phyloP scores from a whole-genome alignment of 2,797 vertebrate species.

The Sus cebifrons region DNA sequence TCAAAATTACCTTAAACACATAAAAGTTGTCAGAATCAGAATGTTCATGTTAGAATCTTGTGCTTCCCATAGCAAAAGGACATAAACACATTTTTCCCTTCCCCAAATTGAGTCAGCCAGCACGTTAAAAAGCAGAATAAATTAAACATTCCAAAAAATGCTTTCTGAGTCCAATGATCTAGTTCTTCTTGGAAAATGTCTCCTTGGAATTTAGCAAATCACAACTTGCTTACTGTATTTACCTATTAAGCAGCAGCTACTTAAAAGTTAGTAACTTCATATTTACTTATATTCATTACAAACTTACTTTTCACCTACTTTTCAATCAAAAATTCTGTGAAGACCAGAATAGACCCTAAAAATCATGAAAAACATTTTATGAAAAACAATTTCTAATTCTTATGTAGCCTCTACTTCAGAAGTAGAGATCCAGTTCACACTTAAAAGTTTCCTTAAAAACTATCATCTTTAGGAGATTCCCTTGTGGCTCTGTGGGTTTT shows the following conservation, averaged over 20 bases:
- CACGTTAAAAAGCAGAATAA: conserved; percentile 29
- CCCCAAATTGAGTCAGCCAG: neutral
- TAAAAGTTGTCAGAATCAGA: conserved; percentile 49
- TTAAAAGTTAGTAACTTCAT: conserved; percentile 37
- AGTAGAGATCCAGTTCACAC: neutral
- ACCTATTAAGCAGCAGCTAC: conserved; percentile 18
- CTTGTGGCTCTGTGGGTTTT: too few species aligned
- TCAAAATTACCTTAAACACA: neutral
- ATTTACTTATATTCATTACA: conserved; percentile 31
- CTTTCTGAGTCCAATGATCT: neutral
- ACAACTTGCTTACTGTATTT: conserved; percentile 15
- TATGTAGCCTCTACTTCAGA: conserved; percentile 6
- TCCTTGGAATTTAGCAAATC: conserved; percentile 30
- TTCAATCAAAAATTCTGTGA: conserved; percentile 47
- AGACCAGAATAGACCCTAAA: neutral
- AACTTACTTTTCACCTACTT: conserved; percentile 42
- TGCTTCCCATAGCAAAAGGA: neutral
- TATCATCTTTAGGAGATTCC: neutral
- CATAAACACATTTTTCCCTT: neutral
- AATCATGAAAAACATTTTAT: conserved; percentile 36
- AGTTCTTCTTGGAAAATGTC: neutral
- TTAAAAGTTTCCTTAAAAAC: conserved; percentile 47
- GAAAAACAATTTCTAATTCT: conserved; percentile 50
- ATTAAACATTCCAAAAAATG: conserved; percentile 29
- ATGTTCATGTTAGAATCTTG: neutral